Percentiles rank a stretch among this genome's conserved stretches.
Evolutionary conservation across 2,888 invertebrate species (phyloP).

Genomic region (Drosophila conformis): DNA sequence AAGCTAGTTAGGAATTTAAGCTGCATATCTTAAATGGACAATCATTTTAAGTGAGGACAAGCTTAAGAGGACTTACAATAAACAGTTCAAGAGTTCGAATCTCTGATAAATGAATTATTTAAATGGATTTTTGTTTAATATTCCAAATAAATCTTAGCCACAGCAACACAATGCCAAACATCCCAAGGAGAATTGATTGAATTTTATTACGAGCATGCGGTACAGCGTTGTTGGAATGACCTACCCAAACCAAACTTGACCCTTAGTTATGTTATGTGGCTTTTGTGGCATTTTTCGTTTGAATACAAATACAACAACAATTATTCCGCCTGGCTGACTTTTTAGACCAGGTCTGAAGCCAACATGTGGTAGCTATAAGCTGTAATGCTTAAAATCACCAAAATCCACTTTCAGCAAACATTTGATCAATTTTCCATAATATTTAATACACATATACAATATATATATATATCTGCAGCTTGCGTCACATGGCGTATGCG

Average conservation of each 20-base stretch:
- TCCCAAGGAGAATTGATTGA: conserved; percentile 27
- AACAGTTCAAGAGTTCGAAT: neutral
- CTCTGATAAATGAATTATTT: conserved; percentile 60
- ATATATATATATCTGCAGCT: conserved; percentile 11
- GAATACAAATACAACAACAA: conserved; percentile 41
- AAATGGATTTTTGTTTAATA: conserved; percentile 37
- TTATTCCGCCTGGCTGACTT: conserved; percentile 31
- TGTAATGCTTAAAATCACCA: conserved; percentile 41
- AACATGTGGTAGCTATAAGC: conserved; percentile 24
- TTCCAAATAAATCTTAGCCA: conserved; percentile 32
- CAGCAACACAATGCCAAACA: neutral
- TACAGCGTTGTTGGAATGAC: conserved; percentile 8
- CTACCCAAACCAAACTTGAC: neutral
- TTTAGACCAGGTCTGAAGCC: conserved; percentile 2
- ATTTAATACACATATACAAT: conserved; percentile 10
- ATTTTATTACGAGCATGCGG: conserved; percentile 33
- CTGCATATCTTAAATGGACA: conserved; percentile 33
- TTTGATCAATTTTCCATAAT: conserved; percentile 38
- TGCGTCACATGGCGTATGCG: conserved; percentile 39
- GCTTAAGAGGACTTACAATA: conserved; percentile 8
- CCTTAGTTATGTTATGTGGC: conserved; percentile 33
- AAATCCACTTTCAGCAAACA: conserved; percentile 56
- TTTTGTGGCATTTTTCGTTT: conserved; percentile 40
- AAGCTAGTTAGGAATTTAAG: conserved; percentile 48
- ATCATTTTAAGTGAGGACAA: conserved; percentile 5